Evolutionary conservation across 2,888 invertebrate species (phyloP), one percentile per base, ranked within the genome.

Genomic region (Teinopalpus imperialis): DNA sequence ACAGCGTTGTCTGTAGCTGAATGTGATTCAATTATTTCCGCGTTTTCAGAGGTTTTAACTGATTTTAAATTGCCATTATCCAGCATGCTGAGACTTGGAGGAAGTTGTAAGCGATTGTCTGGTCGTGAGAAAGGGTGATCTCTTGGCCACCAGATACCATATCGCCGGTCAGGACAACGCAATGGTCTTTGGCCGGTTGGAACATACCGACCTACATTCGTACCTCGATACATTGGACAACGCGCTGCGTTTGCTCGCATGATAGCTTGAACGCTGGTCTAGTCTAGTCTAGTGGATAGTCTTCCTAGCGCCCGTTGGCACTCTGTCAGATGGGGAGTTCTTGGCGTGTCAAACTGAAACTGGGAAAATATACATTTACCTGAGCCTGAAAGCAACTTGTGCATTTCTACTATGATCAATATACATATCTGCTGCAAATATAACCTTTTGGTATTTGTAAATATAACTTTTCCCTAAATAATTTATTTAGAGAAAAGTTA

Each of bases 261-360:
- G 21, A 76, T 76, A 1, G 79, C 83, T 51, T 83, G 85, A 44
- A 85, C 77, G 50, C 78, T 81, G 1, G 81, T n/a, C n/a, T n/a
- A n/a, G n/a, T n/a, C n/a, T n/a, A n/a, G n/a, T n/a, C n/a, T n/a
- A n/a, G n/a, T 78, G n/a, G 82, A 77, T 30, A 83, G 60, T 1
- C 82, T 69, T 5, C 81, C 76, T 64, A 82, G 73, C 3, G 77
- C 80, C 13, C 80, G 73, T 53, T 83, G 85, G 43, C 78, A 76
- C 8, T 80, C 81, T 1, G 70, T 57, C 36, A 74, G 52, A 50
- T 78, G 83, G 1, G 77, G 78, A 2, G 74, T 74, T 40, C 78
- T 66, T 13, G 83, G 82, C n/a, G 73, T 51, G 48, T 88, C 86
- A 49, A 88, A 82, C 64, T 82, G 83, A 49, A 88, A 81, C 85